phyloP scores from a whole-genome alignment of 2,113 vertebrate genomes.

The Abramis brama region DNA sequence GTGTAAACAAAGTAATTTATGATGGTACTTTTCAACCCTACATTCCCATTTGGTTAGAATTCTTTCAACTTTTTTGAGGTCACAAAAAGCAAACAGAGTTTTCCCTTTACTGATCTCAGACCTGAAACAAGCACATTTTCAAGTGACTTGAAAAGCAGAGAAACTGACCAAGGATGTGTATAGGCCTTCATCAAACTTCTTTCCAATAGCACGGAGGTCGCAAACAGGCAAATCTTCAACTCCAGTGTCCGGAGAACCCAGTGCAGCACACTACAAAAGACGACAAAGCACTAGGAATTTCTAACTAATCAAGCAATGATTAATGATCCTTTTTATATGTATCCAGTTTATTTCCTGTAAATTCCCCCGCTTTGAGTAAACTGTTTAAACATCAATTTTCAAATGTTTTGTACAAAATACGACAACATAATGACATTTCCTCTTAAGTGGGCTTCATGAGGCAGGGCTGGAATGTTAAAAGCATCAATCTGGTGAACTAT shows the following conservation, averaged over 20 bases:
- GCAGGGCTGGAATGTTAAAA: background rate
- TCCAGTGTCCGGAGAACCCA: constrained; percentile 66
- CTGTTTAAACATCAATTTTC: background rate
- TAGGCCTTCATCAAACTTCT: constrained; percentile 85
- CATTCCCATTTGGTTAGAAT: background rate
- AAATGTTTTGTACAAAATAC: background rate
- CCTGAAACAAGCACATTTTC: background rate
- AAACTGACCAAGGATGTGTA: constrained; percentile 84
- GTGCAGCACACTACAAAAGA: constrained; percentile 74
- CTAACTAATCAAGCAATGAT: background rate
- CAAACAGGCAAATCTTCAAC: constrained; percentile 75
- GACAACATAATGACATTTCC: background rate
- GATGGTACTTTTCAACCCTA: background rate
- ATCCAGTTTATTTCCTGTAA: background rate
- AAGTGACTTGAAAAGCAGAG: background rate
- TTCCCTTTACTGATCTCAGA: background rate
- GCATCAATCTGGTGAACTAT: too few species aligned
- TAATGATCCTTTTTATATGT: background rate
- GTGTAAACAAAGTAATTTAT: too few species aligned
- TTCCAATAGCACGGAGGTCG: constrained; percentile 82
- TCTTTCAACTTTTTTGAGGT: background rate
- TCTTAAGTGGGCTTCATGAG: background rate
- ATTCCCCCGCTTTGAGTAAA: background rate
- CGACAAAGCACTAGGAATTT: background rate
- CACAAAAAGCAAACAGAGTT: background rate